phyloP scores from a whole-genome alignment of 1,140 invertebrate species.

The Drosophila rufa region DNA sequence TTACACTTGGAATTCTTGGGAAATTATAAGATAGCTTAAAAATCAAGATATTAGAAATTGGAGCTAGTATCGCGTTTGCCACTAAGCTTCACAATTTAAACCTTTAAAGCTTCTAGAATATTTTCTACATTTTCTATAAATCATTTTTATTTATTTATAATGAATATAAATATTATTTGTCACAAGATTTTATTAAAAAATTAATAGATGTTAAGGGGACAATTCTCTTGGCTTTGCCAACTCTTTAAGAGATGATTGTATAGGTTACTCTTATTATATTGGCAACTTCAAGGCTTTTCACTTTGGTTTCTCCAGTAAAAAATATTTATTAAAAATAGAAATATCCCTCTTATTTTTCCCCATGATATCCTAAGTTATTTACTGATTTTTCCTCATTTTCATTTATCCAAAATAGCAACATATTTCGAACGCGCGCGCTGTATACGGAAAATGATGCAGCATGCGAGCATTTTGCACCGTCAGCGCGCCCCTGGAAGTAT shows the following conservation, averaged over 20 bases:
- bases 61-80: too few relatives aligned
- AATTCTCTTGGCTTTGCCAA: accelerated
- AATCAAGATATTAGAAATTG: too few relatives aligned
- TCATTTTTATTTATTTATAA: too few relatives aligned
- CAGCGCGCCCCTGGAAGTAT: constrained; percentile 85
- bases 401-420: constrained; percentile 55
- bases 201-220: not conserved
- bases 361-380: not conserved
- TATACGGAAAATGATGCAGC: constrained; percentile 85
- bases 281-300: not conserved
- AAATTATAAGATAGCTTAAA: not conserved
- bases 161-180: not conserved
- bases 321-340: not conserved
- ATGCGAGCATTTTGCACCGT: constrained; percentile 86
- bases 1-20: not conserved
- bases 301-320: not conserved
- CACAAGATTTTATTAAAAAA: not conserved
- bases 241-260: not conserved
- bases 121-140: not conserved
- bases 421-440: constrained; percentile 84
- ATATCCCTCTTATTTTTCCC: not conserved
- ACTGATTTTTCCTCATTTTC: not conserved
- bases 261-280: too few relatives aligned
- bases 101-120: too few relatives aligned
- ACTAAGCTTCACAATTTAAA: not conserved